phyloP scores from a whole-genome alignment of 2,113 vertebrate genomes.

The Balaeniceps rex region DNA sequence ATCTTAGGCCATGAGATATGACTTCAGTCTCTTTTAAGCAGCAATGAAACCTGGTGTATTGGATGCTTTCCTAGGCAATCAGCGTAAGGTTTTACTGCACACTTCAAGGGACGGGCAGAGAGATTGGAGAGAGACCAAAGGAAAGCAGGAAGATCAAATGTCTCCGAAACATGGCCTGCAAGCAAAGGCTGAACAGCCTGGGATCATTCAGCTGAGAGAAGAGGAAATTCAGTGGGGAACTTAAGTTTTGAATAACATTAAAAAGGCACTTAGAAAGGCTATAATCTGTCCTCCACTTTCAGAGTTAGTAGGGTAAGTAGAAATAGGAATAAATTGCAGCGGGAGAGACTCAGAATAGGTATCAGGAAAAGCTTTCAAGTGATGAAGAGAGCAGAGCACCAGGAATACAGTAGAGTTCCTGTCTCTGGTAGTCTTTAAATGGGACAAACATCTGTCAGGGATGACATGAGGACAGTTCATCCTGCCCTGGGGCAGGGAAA shows the following conservation, averaged over 20 bases:
- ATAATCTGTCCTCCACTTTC: background rate
- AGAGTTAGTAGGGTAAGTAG: background rate
- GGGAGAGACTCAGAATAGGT: background rate
- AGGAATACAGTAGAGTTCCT: background rate
- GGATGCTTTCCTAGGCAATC: background rate
- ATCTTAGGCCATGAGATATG: background rate
- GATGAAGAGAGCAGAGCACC: background rate
- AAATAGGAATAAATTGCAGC: background rate
- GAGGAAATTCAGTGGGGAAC: slow-evolving; percentile 2
- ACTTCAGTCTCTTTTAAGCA: background rate
- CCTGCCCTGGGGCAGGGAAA: background rate
- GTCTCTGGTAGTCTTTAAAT: background rate
- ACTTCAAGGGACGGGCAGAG: slow-evolving; percentile 3
- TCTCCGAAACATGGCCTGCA: background rate
- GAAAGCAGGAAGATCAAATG: slow-evolving; percentile 20
- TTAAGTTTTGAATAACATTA: slow-evolving; percentile 29
- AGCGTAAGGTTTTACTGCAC: background rate
- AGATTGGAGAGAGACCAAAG: slow-evolving; percentile 9
- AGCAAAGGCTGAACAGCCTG: slow-evolving; percentile 13
- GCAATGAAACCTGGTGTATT: background rate
- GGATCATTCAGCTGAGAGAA: background rate
- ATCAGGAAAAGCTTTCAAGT: background rate
- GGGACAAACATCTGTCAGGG: background rate
- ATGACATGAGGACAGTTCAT: background rate
- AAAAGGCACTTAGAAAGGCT: background rate